Evolutionary conservation across 2,888 invertebrate species (phyloP).

Genomic region (Eueremaeus valkanovi): DNA sequence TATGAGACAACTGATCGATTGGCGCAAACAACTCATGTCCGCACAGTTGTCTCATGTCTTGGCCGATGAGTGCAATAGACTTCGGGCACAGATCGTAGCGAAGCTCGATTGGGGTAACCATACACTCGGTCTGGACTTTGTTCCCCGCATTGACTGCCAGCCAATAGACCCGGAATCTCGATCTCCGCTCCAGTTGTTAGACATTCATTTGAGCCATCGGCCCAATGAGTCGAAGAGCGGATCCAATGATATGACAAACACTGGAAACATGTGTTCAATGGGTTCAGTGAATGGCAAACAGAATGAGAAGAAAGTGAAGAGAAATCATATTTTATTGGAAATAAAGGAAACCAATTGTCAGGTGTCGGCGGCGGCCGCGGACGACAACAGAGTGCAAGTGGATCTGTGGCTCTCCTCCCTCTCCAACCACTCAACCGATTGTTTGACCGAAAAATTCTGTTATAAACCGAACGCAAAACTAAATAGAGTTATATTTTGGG

Average conservation of each 20-base stretch:
- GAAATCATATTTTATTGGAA: not conserved
- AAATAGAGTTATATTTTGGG: slow-evolving; percentile 31
- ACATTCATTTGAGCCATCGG: slow-evolving; percentile 50
- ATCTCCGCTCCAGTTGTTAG: slow-evolving; percentile 81
- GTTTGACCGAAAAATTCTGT: slow-evolving; percentile 38
- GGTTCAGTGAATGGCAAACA: not conserved
- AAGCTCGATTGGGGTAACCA: slow-evolving; percentile 50
- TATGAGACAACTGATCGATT: slow-evolving; percentile 82
- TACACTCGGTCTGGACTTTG: slow-evolving; percentile 75
- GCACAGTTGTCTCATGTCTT: too few relatives aligned
- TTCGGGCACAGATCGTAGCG: slow-evolving; percentile 45
- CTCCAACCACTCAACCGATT: slow-evolving; percentile 10
- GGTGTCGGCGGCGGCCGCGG: too few relatives aligned
- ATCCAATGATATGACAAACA: not conserved
- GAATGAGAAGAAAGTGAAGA: not conserved
- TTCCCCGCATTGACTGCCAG: slow-evolving; percentile 81
- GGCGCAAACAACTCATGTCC: slow-evolving; percentile 75
- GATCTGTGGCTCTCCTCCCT: slow-evolving; percentile 12
- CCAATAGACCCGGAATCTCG: slow-evolving; percentile 85
- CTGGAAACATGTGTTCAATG: too few relatives aligned
- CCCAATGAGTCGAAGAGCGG: not conserved
- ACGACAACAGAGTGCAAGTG: slow-evolving; percentile 15
- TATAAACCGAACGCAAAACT: slow-evolving; percentile 14
- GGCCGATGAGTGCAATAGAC: slow-evolving; percentile 78
- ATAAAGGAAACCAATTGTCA: slow-evolving; percentile 16